Percentiles rank a stretch among this genome's conserved stretches.
phyloP scores from a whole-genome alignment of 2,113 vertebrate species.

The Halichoerus grypus region DNA sequence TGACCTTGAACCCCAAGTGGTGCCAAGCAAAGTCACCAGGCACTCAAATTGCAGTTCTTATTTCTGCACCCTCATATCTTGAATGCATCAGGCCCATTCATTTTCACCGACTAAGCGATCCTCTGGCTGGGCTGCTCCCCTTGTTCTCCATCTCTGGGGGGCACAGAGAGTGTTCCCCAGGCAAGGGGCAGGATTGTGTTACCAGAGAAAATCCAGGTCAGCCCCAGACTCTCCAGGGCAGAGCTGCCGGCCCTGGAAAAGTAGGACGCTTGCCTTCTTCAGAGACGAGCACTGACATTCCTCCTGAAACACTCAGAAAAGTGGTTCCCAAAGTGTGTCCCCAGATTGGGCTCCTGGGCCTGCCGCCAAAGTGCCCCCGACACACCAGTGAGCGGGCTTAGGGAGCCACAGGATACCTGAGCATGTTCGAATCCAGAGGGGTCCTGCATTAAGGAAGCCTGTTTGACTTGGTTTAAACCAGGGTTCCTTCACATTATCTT shows the following conservation, averaged over 20 bases:
- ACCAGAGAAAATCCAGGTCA: not conserved
- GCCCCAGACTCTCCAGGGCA: not conserved
- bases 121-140: not conserved
- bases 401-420: not conserved
- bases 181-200: not conserved
- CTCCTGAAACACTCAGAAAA: not conserved
- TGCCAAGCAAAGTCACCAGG: constrained; percentile 26
- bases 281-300: not conserved
- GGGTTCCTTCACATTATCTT: not conserved
- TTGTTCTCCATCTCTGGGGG: not conserved
- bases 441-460: not conserved
- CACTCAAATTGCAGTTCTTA: not conserved
- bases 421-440: not conserved
- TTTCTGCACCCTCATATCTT: constrained; percentile 43
- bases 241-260: not conserved
- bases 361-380: not conserved
- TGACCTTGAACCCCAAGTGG: constrained; percentile 32
- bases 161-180: not conserved
- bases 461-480: not conserved
- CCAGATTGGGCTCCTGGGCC: not conserved
- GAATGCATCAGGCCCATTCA: not conserved
- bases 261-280: not conserved
- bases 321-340: not conserved
- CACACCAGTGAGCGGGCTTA: not conserved
- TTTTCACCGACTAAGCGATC: not conserved